These are phyloP conservation scores for Piezodorus guildinii DNA, from an alignment of 1,140 invertebrate genomes.

Conservation along the genomic window DNA sequence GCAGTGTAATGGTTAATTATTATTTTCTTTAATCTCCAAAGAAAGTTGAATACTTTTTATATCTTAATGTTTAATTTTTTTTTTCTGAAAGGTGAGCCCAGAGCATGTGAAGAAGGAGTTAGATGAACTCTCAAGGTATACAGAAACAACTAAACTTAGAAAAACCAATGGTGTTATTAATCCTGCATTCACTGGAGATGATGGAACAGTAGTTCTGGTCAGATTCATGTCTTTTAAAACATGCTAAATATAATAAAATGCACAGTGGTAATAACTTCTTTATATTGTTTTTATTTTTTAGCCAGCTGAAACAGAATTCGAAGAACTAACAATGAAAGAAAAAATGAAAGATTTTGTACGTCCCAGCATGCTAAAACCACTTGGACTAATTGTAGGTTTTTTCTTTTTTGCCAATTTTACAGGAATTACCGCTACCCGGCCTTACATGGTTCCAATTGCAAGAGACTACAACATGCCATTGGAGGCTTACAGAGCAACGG, in stretches of 20 bases:
- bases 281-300: constrained; percentile 1
- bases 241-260: background rate
- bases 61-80: background rate
- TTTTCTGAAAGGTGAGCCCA: background rate
- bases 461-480: constrained; percentile 37
- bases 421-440: constrained; percentile 42
- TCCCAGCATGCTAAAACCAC: constrained; percentile 27
- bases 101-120: constrained; percentile 9
- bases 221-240: background rate
- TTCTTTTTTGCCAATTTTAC: constrained; percentile 41
- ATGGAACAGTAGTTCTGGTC: constrained; percentile 9
- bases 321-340: constrained; percentile 4
- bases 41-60: no score
- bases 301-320: background rate
- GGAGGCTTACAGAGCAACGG: constrained; percentile 37
- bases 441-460: constrained; percentile 45
- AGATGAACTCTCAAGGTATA: background rate
- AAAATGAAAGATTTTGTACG: constrained; percentile 6
- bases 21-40: no score
- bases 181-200: constrained; percentile 15
- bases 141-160: background rate
- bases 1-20: no score
- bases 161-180: background rate
- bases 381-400: constrained; percentile 36
- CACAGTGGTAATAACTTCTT: constrained; percentile 8